phyloP scores from a whole-genome alignment of 2,797 vertebrate genomes.

The Cuniculus paca region DNA sequence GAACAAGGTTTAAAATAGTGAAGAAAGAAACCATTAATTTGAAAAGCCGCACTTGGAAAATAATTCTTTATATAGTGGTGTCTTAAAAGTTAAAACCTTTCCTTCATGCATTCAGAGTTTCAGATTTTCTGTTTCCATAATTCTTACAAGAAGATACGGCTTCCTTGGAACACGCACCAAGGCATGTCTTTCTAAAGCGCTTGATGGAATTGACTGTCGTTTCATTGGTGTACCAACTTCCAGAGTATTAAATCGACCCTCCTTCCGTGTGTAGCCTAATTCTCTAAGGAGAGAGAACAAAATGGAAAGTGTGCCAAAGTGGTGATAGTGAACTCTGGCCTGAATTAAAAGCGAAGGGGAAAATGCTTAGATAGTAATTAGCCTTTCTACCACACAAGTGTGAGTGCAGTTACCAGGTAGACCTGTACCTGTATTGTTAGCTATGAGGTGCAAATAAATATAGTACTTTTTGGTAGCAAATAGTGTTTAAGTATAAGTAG shows the following conservation, averaged over 20 bases:
- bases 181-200: constrained; percentile 39
- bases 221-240: not conserved
- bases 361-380: constrained; percentile 27
- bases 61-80: not conserved
- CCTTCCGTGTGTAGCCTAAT: not conserved
- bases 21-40: not conserved
- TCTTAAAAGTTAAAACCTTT: constrained; percentile 42
- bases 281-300: constrained; percentile 42
- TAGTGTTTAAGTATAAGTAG: constrained; percentile 24
- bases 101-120: constrained; percentile 17
- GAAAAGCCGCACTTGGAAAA: constrained; percentile 36
- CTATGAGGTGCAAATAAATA: not conserved
- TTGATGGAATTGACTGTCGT: not conserved
- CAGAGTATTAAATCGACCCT: constrained; percentile 34
- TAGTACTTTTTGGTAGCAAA: constrained; percentile 33
- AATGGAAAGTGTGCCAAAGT: constrained; percentile 37
- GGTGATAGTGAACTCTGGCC: constrained; percentile 44
- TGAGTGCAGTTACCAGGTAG: not conserved
- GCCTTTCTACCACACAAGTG: not conserved
- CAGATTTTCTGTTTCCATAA: constrained; percentile 14
- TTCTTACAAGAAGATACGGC: constrained; percentile 42
- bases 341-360: constrained; percentile 45
- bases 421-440: not conserved
- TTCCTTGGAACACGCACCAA: not conserved
- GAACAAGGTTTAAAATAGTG: constrained; percentile 43